phyloP scores from a whole-genome alignment of 2,113 vertebrate species.

The Galemys pyrenaicus region DNA sequence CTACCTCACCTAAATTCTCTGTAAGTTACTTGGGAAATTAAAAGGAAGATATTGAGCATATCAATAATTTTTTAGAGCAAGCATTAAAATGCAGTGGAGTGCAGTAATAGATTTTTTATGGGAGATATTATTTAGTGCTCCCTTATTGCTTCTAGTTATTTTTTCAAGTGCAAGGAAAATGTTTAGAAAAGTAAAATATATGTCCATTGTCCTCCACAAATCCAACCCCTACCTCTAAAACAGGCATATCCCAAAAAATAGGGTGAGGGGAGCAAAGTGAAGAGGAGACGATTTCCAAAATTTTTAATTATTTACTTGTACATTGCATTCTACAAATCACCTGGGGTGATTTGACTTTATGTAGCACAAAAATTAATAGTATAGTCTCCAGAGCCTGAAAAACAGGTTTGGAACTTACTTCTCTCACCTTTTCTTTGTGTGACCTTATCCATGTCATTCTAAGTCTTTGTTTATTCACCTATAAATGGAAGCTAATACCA shows the following conservation, averaged over 20 bases:
- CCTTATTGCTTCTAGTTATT: constrained; percentile 15
- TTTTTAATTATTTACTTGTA: neutral
- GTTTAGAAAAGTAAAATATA: constrained; percentile 17
- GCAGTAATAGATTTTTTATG: constrained; percentile 63
- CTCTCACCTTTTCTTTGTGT: neutral
- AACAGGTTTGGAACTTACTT: neutral
- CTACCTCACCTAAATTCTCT: constrained; percentile 54
- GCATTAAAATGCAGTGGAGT: constrained; percentile 64
- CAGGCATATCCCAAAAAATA: neutral
- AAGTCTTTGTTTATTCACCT: neutral
- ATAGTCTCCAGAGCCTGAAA: neutral
- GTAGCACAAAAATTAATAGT: neutral
- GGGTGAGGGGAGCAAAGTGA: neutral
- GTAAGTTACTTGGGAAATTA: constrained; percentile 68
- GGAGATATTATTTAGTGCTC: constrained; percentile 49
- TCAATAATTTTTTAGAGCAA: constrained; percentile 65
- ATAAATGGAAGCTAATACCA: neutral
- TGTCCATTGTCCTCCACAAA: neutral
- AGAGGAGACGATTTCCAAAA: neutral
- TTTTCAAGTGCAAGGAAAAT: constrained; percentile 59
- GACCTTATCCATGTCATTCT: neutral
- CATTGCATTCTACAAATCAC: neutral
- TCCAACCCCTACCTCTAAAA: neutral
- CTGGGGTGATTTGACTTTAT: neutral
- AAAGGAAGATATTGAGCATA: constrained; percentile 58